Conservation (phyloP, 2,888 invertebrate genomes). For the Ceriagrion tenellum region DNA sequence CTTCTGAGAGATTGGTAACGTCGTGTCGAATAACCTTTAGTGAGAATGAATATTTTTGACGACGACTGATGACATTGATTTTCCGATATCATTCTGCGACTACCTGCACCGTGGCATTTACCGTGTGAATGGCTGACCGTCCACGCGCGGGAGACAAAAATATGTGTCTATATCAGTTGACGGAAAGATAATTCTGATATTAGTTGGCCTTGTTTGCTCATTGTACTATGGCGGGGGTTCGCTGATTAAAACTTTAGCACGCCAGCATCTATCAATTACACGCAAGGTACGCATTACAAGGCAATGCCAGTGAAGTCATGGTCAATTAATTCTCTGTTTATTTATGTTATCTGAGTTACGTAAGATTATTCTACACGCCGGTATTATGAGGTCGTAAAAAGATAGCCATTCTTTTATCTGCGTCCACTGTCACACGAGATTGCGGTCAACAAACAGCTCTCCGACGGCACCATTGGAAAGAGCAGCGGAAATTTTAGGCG, state of each 20-base stretch:
- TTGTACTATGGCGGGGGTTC: not conserved
- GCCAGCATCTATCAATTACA: not conserved
- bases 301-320: not conserved
- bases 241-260: not conserved
- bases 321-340: not conserved
- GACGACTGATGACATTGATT: too few relatives aligned
- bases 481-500: not conserved
- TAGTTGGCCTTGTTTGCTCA: not conserved
- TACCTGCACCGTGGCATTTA: not conserved
- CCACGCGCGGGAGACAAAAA: not conserved
- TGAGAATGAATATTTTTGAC: too few relatives aligned
- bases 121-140: not conserved
- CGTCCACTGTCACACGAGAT: not conserved
- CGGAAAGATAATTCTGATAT: not conserved
- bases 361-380: not conserved
- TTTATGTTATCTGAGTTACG: not conserved
- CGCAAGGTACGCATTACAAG: not conserved
- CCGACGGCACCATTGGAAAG: not conserved
- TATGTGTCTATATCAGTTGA: not conserved
- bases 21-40: too few relatives aligned
- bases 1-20: too few relatives aligned
- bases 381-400: conserved; percentile 12
- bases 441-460: not conserved
- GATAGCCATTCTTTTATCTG: conserved; percentile 3
- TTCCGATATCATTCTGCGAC: too few relatives aligned